Evolutionary conservation across 2,888 invertebrate species (phyloP), one percentile per base, ranked within the genome.

Genomic region (Heliconius erato): DNA sequence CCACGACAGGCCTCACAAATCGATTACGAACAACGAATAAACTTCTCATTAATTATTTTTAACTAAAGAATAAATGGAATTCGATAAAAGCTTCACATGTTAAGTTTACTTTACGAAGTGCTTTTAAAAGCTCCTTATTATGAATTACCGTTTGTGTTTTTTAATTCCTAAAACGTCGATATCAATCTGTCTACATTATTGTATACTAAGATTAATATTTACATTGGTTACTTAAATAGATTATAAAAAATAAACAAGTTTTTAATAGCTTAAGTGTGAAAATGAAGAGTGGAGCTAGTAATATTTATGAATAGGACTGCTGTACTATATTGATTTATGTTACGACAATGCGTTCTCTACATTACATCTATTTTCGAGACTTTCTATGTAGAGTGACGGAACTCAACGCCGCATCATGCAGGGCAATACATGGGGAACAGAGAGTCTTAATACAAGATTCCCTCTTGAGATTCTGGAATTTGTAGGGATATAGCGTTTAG

Each of bases 101-200:
- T 9, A 76, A 40, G 63, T 63, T 76, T 76, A 76, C 76, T 40
- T 63, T 63, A 63, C n/a, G 14, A 26, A 76, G 63, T 40, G 76
- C 63, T 76, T 35, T 76, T 35, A 76, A 76, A 76, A 76, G 40
- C 63, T 76, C 63, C 63, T 76, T 63, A 76, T 63, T 63, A 40
- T 63, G n/a, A 59, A 76, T 63, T 26, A 76, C 9, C 63, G 63
- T 40, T 63, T 76, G 26, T 76, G 14, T 63, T 35, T 76, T 63
- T 63, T 59, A 59, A 14, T 35, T 40, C 63, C 35, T 63, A 35
- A 76, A 63, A 63, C 26, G 54, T 59, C 32, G 32, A 63, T 76
- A 63, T 63, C 16, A 9, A 63, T 63, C 63, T 35, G 44, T 49
- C 7, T 72, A 26, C 71, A 9, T 72, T 26, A 19, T 49, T 12